These are phyloP conservation scores for Mylabris phalerata DNA, from an alignment of 1,140 invertebrate species.

Conservation along the genomic window DNA sequence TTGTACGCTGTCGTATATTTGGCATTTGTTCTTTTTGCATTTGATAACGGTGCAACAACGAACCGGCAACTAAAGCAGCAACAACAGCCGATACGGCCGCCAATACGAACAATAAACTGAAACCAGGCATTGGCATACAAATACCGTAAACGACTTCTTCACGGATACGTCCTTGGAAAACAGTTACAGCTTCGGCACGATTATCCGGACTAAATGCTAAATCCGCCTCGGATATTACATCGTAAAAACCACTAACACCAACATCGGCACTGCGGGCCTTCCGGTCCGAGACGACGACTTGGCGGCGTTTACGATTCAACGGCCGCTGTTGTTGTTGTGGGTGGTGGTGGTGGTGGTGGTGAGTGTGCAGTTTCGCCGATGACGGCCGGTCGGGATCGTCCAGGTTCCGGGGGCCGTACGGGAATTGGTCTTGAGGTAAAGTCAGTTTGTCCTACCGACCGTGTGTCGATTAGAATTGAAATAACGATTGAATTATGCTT, in stretches of 20 bases:
- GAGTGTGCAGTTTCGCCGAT: conserved; percentile 10
- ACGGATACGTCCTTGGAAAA: conserved; percentile 78
- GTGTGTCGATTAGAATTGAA: background rate
- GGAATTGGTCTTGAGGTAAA: conserved; percentile 62
- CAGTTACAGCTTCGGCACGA: conserved; percentile 71
- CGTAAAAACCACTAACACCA: conserved; percentile 78
- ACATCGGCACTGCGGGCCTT: conserved; percentile 68
- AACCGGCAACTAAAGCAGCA: conserved; percentile 69
- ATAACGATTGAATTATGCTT: too few species aligned
- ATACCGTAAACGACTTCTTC: conserved; percentile 88
- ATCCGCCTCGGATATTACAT: conserved; percentile 88
- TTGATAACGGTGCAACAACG: conserved; percentile 67
- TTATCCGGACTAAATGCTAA: conserved; percentile 81
- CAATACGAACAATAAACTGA: conserved; percentile 80
- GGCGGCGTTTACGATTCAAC: conserved; percentile 19
- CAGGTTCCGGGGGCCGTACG: conserved; percentile 71
- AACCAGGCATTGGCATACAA: conserved; percentile 80
- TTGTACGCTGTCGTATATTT: conserved; percentile 43
- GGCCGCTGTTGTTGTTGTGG: conserved; percentile 6
- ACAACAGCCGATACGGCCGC: conserved; percentile 78
- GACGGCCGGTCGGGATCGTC: conserved; percentile 39
- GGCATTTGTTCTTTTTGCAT: conserved; percentile 56
- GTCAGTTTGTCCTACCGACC: background rate
- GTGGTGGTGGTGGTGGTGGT: conserved; percentile 26
- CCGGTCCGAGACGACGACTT: conserved; percentile 44